Evolutionary conservation across 2,888 invertebrate species (phyloP).

Genomic region (Holacanthella duospinosa): DNA sequence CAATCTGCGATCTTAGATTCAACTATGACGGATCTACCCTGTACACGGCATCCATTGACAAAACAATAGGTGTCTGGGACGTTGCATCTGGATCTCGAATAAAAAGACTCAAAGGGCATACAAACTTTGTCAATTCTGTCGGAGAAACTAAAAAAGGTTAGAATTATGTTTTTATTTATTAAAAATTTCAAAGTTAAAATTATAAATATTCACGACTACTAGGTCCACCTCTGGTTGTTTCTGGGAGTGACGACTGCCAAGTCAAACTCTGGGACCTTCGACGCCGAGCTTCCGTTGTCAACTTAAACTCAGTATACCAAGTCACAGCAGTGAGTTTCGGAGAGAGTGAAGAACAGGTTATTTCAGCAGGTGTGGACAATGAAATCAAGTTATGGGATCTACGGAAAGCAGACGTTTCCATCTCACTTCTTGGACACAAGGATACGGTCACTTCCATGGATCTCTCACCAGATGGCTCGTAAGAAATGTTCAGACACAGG

Average conservation of each 20-base stretch:
- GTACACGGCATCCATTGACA: slow-evolving; percentile 87
- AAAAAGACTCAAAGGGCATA: slow-evolving; percentile 71
- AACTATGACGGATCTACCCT: slow-evolving; percentile 55
- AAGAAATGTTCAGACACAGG: slow-evolving; percentile 6
- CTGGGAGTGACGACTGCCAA: slow-evolving; percentile 89
- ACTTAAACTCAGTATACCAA: slow-evolving; percentile 62
- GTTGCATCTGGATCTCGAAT: slow-evolving; percentile 74
- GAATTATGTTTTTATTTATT: no score
- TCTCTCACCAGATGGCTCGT: slow-evolving; percentile 68
- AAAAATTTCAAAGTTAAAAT: no score
- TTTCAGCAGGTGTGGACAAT: slow-evolving; percentile 93
- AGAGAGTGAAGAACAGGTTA: slow-evolving; percentile 88
- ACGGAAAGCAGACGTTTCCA: slow-evolving; percentile 71
- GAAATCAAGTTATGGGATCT: slow-evolving; percentile 94
- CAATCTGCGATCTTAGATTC: slow-evolving; percentile 33
- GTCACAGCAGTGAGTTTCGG: slow-evolving; percentile 84
- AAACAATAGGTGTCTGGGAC: slow-evolving; percentile 92
- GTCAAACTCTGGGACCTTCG: slow-evolving; percentile 42
- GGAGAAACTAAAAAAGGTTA: no score
- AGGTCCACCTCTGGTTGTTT: slow-evolving; percentile 83
- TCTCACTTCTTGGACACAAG: slow-evolving; percentile 80
- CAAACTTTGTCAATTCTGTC: slow-evolving; percentile 42
- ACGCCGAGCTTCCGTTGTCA: slow-evolving; percentile 55
- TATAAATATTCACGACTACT: no score
- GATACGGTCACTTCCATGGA: slow-evolving; percentile 87